These are phyloP conservation scores for Ochlodes sylvanus DNA, from an alignment of 2,888 invertebrate species.

Conservation along the genomic window DNA sequence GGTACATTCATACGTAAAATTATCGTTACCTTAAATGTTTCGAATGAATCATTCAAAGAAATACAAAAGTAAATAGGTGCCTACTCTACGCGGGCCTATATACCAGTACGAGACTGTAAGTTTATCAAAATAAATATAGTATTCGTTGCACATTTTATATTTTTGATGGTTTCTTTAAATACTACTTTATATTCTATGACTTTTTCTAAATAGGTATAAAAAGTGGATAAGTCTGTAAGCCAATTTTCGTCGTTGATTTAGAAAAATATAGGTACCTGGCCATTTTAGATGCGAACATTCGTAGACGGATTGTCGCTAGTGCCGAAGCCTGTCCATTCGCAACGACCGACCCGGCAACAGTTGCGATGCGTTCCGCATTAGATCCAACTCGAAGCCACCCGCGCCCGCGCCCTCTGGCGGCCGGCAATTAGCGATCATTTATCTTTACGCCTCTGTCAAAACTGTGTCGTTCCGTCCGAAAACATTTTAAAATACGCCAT, in stretches of 20 bases:
- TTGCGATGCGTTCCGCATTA: slow-evolving; percentile 51
- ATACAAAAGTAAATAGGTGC: no score
- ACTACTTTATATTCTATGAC: no score
- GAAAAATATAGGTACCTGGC: not conserved
- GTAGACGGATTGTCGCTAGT: not conserved
- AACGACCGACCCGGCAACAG: slow-evolving; percentile 46
- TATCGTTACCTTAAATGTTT: no score
- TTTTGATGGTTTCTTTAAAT: no score
- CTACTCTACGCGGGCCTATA: no score
- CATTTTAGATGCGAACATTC: not conserved
- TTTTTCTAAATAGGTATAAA: not conserved
- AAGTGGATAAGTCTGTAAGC: not conserved
- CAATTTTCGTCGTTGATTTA: not conserved
- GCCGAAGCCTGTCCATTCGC: slow-evolving; percentile 10
- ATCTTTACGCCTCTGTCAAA: slow-evolving; percentile 80
- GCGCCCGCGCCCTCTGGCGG: slow-evolving; percentile 57
- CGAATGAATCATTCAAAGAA: no score
- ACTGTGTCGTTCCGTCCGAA: slow-evolving; percentile 74
- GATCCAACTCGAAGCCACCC: slow-evolving; percentile 50
- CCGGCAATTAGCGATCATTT: slow-evolving; percentile 75
- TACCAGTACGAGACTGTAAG: no score
- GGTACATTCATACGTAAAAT: no score
- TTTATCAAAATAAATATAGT: no score
- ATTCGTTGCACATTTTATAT: no score
- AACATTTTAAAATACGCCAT: slow-evolving; percentile 76